Evolutionary conservation across 2,888 invertebrate species (phyloP), one percentile per base, ranked within the genome.

Genomic region (Ecliptopera silaceata): DNA sequence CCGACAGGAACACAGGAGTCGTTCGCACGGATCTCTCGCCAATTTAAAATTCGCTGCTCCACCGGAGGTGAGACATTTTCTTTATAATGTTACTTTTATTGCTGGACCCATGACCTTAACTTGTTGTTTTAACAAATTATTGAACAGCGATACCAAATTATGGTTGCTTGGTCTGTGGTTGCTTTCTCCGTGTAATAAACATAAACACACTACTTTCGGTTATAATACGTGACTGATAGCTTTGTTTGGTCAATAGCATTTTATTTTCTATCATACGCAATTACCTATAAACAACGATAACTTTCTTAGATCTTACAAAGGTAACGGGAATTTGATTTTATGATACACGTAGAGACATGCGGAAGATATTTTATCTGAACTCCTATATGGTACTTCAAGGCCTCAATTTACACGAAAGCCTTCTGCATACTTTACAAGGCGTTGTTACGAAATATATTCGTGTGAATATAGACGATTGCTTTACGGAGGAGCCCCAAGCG

Each of bases 21-120:
- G 98, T 61, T 97, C 97, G 74, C 97, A 98, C 83, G 97, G 97
- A 58, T 97, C 97, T 59, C 91, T 98, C 80, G 97, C 97, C 60
- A 97, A 97, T 79, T 91, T 98, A 61, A 97, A 97, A 80, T 97
- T 97, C 86, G 96, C 96, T 69, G 95, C 95, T 65, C 96, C 96
- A 64, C 92, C 92, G 41, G 91, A 92, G 85, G 92, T 92, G 65
- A 87, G 90, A 13, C 13, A 58, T 18, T 36, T 39, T 18, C 15
- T 17, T 13, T 48, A 38, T 48, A 31, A 13, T 41, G 34, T 26
- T 41, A 17, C 13, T 41, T 32, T 34, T 17, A 41, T 32, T 47
- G 12, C 41, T 47, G 12, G 41, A 46, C 36, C 18, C 17, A 29
- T 39, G 41, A 48, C 18, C 18, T 32, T 20, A 38, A 34, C 45